Percentiles rank a stretch among this genome's conserved stretches.
These are phyloP conservation scores for Xylophagus ater DNA, from an alignment of 2,888 invertebrate genomes.

Conservation along the genomic window DNA sequence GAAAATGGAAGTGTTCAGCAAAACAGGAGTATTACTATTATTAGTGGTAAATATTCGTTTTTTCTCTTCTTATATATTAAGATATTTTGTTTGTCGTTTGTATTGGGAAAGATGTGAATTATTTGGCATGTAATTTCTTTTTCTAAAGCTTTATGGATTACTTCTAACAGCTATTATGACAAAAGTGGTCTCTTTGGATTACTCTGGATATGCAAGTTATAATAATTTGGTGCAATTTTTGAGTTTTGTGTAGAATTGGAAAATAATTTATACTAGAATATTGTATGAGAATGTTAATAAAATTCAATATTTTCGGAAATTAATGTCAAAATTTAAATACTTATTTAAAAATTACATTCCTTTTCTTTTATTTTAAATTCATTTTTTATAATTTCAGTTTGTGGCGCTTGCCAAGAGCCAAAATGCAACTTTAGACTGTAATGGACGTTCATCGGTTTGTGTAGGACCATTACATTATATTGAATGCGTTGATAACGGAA, in stretches of 20 bases:
- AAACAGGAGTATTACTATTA: conserved; percentile 30
- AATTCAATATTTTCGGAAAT: conserved; percentile 30
- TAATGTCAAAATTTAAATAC: background rate
- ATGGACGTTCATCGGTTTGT: conserved; percentile 29
- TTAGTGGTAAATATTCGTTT: conserved; percentile 32
- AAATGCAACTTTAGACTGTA: conserved; percentile 22
- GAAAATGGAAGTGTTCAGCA: conserved; percentile 35
- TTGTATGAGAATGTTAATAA: too few species aligned
- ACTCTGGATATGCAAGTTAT: too few species aligned
- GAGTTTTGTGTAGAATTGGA: too few species aligned
- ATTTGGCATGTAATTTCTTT: too few species aligned
- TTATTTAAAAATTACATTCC: conserved; percentile 1
- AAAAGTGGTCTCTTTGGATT: too few species aligned
- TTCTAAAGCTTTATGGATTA: too few species aligned
- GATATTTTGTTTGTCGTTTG: too few species aligned
- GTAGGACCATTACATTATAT: conserved; percentile 30
- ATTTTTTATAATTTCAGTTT: conserved; percentile 22
- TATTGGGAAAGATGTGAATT: too few species aligned
- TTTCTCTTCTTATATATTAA: conserved; percentile 8
- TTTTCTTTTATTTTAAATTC: conserved; percentile 7
- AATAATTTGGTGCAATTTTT: too few species aligned
- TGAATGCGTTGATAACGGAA: conserved; percentile 21
- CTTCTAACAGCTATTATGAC: too few species aligned
- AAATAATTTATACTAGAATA: too few species aligned
- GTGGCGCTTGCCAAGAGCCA: conserved; percentile 25